Evolutionary conservation across 1,140 invertebrate genomes (phyloP).

Genomic region (Rhynchophorus ferrugineus): DNA sequence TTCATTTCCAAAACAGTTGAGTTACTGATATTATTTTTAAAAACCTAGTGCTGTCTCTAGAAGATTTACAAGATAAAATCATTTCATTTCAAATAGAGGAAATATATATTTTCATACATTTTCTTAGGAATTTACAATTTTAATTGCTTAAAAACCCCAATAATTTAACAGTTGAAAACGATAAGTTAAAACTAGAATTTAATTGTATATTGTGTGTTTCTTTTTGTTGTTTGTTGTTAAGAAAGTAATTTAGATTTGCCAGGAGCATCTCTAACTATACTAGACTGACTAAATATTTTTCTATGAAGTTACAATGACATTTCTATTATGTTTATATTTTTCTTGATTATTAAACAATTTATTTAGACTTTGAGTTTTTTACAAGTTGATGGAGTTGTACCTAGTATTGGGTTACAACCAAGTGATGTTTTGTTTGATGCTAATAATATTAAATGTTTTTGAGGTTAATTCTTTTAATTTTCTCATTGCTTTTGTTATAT

Average conservation of each 20-base stretch:
- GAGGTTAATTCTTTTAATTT: constrained; percentile 6
- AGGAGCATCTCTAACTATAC: constrained; percentile 15
- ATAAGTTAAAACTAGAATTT: constrained; percentile 20
- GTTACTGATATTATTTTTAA: no score
- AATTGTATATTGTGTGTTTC: constrained; percentile 19
- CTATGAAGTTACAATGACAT: constrained; percentile 29
- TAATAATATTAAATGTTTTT: no score
- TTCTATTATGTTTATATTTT: constrained; percentile 11
- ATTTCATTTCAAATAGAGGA: not conserved
- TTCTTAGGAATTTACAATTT: not conserved
- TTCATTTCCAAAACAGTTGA: no score
- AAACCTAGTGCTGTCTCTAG: no score
- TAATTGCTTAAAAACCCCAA: constrained; percentile 22
- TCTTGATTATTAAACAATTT: not conserved
- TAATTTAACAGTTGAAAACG: constrained; percentile 6
- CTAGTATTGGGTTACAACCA: no score
- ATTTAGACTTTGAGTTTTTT: no score
- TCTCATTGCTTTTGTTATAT: constrained; percentile 10
- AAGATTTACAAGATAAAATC: not conserved
- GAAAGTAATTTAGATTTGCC: constrained; percentile 16
- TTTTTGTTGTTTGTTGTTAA: constrained; percentile 14
- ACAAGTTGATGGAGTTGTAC: no score
- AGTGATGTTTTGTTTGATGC: no score
- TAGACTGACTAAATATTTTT: constrained; percentile 36
- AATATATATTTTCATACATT: not conserved